Percentiles rank a stretch among this genome's conserved stretches.
These are phyloP conservation scores for Resseliella maxima DNA, from an alignment of 2,888 invertebrate genomes.

Conservation along the genomic window DNA sequence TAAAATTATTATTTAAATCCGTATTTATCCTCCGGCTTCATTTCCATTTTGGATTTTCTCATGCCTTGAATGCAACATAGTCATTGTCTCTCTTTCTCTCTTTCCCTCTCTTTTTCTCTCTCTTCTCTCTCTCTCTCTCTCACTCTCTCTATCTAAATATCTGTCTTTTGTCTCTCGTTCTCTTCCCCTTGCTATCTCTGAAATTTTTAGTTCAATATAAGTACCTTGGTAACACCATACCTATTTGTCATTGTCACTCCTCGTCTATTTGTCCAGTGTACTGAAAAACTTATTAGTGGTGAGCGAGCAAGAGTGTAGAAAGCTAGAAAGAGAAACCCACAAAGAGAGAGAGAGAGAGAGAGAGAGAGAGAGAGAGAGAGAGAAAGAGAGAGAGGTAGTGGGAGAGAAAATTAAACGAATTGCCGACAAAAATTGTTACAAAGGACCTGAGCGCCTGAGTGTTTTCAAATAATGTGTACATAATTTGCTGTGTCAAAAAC, in stretches of 20 bases:
- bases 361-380: too few relatives aligned
- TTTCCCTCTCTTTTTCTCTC: background rate
- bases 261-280: background rate
- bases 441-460: background rate
- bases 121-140: background rate
- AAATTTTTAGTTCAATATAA: background rate
- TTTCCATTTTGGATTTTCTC: constrained; percentile 8
- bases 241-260: constrained; percentile 20
- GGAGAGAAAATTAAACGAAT: too few relatives aligned
- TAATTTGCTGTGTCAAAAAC: background rate
- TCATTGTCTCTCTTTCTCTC: too few relatives aligned
- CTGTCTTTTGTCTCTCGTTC: background rate
- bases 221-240: background rate
- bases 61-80: background rate
- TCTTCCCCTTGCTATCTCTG: too few relatives aligned
- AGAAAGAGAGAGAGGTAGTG: too few relatives aligned
- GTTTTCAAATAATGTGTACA: background rate
- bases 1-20: constrained; percentile 34
- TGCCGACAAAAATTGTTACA: too few relatives aligned
- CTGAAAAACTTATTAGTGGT: too few relatives aligned
- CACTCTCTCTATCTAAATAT: background rate
- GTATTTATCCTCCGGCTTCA: background rate
- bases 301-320: too few relatives aligned
- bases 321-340: background rate
- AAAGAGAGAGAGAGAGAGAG: too few relatives aligned